Base-by-base conservation (phyloP, 2,113 vertebrate species). In the Brachionichthys hirsutus region DNA sequence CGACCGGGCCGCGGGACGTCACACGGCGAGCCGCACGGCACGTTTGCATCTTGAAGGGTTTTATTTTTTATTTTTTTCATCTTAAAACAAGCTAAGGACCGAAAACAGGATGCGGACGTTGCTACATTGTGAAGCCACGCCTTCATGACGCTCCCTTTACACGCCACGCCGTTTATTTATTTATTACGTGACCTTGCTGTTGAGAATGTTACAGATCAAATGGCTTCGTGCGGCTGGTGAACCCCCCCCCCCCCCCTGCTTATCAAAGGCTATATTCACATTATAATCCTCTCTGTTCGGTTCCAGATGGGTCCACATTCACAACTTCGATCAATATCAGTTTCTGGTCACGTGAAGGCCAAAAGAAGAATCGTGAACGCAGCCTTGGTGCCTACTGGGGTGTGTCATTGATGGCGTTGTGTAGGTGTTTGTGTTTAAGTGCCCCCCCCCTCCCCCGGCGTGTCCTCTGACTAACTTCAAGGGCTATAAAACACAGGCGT, bases 401-500 rank as follows among this genome's bases (percentile, higher is more conserved):
- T 60, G 73, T 53, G 53, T 63, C 43, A 30, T 51, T 42, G 17
- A 62, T 19, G 57, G 11, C 6, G 7, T 54, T 12, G 50, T 67
- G 47, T 56, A 60, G 53, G 47, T 71, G 53, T 44, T 44, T 46
- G 36, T 38, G 9, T 38, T 12, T 8, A 34, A 50, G 56, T 18
- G 45, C 47, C 52, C 53, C 36, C 55, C 34, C 38, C 50, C 8
- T 40, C 12, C 7, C 49, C 41, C 8, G 22, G 38, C 49, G 43
- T 62, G 56, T 72, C 52, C 47, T 67, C 63, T 50, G 62, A 73
- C 44, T 34, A 46, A 70, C 69, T 72, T 45, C 59, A 92, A 91
- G 91, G 90, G 90, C 89, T 91, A 89, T 30, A 4, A 81, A 86
- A 76, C 47, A 81, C 71, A 82, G 78, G 78, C 79, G 78, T 82